phyloP scores from a whole-genome alignment of 2,888 invertebrate genomes.

The Bembecia ichneumoniformis region DNA sequence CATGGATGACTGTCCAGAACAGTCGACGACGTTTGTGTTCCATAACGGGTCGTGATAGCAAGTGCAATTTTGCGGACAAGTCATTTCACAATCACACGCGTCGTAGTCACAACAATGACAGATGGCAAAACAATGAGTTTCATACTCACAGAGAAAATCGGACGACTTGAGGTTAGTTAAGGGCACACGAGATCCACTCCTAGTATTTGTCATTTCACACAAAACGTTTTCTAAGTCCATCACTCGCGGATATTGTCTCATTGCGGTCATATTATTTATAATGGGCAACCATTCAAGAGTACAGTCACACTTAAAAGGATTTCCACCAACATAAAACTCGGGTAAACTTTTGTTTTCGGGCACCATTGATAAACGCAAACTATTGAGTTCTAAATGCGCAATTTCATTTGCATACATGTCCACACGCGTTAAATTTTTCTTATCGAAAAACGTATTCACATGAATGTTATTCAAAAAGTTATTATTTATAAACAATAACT shows the following conservation, averaged over 20 bases:
- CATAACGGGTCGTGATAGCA: slow-evolving; percentile 96
- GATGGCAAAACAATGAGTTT: slow-evolving; percentile 92
- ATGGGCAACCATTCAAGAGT: slow-evolving; percentile 95
- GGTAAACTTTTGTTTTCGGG: slow-evolving; percentile 82
- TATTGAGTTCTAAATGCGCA: slow-evolving; percentile 85
- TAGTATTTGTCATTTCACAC: slow-evolving; percentile 88
- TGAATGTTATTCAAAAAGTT: slow-evolving; percentile 86
- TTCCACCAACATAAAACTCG: slow-evolving; percentile 92
- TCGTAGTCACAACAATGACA: slow-evolving; percentile 98
- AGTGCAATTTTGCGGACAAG: slow-evolving; percentile 92
- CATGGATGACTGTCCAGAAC: slow-evolving; percentile 82
- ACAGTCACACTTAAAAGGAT: slow-evolving; percentile 95
- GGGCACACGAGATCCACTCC: slow-evolving; percentile 84
- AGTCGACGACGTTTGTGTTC: slow-evolving; percentile 94
- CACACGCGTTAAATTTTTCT: slow-evolving; percentile 86
- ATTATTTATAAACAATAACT: slow-evolving; percentile 89
- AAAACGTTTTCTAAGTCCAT: slow-evolving; percentile 91
- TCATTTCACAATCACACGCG: slow-evolving; percentile 97
- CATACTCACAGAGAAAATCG: slow-evolving; percentile 93
- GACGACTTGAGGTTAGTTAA: slow-evolving; percentile 83
- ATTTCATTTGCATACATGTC: slow-evolving; percentile 92
- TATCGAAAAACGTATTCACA: slow-evolving; percentile 89
- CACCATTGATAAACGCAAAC: slow-evolving; percentile 83
- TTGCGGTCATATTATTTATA: slow-evolving; percentile 87
- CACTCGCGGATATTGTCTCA: slow-evolving; percentile 87